Evolutionary conservation across 2,888 invertebrate genomes (phyloP), one percentile per base, ranked within the genome.

Genomic region (Nemotelus nigrinus): DNA sequence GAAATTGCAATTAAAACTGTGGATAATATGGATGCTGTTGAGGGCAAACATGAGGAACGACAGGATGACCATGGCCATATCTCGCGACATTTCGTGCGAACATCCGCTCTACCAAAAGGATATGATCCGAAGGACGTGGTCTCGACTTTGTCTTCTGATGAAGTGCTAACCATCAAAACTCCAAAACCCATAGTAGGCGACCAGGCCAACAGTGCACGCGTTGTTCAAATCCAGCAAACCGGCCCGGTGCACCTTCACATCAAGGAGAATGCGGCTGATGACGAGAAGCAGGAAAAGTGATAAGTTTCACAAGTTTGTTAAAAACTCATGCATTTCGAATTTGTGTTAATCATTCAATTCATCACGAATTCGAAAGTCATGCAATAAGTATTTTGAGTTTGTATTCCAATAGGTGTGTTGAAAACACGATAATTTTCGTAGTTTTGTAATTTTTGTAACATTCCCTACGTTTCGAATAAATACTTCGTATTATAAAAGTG

Each of bases 1-100:
- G 95, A 95, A 85, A 91, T 96, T 53, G 89, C 90, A 7, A 94
- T 95, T 39, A 94, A 94, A 85, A 93, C 93, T 0, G 89, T 92
- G 0, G 94, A 93, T 5, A 91, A 92, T 80, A 90, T 89, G 76
- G 90, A 95, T 43, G 89, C 92, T 72, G 89, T 94, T n/a, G 93
- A 95, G 85, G 95, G 93, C 0, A 93, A 92, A 84, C 95, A 93
- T 83, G 93, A 93, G 82, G 91, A 94, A 80, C 92, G 92, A 81
- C 90, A 90, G 64, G 93, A 94, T 81, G 90, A 92, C 25, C 92
- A 92, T 82, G 94, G 94, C 0, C 92, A 90, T 85, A 91, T 94
- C 45, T 91, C 92, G 60, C 90, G 94, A 77, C 93, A 95, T 80
- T 93, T 95, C 82, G 90, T 92, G 79, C 89, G 95, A 70, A 90